Conservation (phyloP, 64 coral and sea anemone genomes). For the Stichodactyla helianthus region DNA sequence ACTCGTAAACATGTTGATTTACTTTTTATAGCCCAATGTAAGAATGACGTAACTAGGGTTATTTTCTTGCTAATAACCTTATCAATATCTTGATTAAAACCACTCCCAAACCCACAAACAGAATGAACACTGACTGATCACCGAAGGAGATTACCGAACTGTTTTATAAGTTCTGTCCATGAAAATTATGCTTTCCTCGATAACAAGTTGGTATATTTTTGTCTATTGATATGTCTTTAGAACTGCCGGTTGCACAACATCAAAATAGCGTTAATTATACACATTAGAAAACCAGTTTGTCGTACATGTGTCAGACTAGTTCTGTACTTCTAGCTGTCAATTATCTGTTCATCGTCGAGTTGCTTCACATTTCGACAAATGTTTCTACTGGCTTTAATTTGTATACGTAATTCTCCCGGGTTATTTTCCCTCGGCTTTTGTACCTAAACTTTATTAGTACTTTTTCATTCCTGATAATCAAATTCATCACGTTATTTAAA, state of each 20-base stretch:
- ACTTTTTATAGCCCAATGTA: neutral
- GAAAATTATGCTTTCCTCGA: neutral
- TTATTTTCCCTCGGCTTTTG: too few species aligned
- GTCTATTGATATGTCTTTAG: neutral
- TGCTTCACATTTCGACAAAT: too few species aligned
- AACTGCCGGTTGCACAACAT: neutral
- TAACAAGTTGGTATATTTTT: neutral
- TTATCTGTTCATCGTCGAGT: too few species aligned
- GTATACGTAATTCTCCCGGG: too few species aligned
- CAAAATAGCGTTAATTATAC: neutral
- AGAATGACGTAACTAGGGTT: neutral
- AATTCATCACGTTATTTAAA: too few species aligned
- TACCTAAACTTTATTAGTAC: too few species aligned
- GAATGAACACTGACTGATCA: neutral
- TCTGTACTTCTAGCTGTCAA: too few species aligned
- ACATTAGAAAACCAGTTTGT: neutral
- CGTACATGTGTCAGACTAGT: neutral
- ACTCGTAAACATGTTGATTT: neutral
- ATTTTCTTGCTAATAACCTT: neutral
- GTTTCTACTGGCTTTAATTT: too few species aligned
- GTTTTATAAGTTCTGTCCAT: neutral
- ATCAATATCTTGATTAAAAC: slow-evolving; percentile 1
- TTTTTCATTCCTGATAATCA: too few species aligned
- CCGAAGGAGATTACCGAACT: neutral
- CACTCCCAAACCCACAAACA: neutral